Base-by-base conservation (phyloP, 2,797 vertebrate species). In the Coendou prehensilis region DNA sequence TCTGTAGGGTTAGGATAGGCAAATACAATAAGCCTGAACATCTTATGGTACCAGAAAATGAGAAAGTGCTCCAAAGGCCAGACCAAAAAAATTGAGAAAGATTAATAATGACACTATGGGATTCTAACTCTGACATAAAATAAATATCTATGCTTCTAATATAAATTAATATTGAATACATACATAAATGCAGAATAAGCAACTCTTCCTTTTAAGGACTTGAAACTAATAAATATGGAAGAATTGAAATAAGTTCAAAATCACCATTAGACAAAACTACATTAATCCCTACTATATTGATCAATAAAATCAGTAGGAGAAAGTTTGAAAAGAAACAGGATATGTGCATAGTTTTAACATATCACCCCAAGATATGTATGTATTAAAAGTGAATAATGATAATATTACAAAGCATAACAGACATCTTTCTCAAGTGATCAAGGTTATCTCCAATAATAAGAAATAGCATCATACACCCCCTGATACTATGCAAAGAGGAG, bases 241-340 rank as follows among this genome's bases (percentile, higher is more conserved):
- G 18, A 69, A 75, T 52, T 37, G 10, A 81, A 92, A 23, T 47
- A 54, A 69, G 33, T 84, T 80, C 9, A 92, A 93, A 92, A 45
- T 88, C 17, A 30, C 28, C 28, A 73, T 30, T 87, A 50, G 10
- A 57, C 11, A 81, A 87, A 94, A 63, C 0, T 23, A 67, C 14
- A 57, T 9, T 61, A 78, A 45, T 84, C 67, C 28, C 17, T 52
- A 0, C 20, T 63, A 0, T n/a, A 89, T 23, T n/a, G 9, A 89
- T 63, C 57, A 11, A 73, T 76, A 37, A 75, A 81, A 89, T 93
- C 13, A 76, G 8, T 7, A 69, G 6, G 23, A 33, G 8, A 83
- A 90, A 23, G 0, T 64, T 23, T 83, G 0, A 73, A 95, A 56
- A 87, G 37, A 84, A 90, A 67, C 3, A 73, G 11, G 22, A 54